Evolutionary conservation across 2,113 vertebrate genomes (phyloP).

Genomic region (Perca schrenkii): DNA sequence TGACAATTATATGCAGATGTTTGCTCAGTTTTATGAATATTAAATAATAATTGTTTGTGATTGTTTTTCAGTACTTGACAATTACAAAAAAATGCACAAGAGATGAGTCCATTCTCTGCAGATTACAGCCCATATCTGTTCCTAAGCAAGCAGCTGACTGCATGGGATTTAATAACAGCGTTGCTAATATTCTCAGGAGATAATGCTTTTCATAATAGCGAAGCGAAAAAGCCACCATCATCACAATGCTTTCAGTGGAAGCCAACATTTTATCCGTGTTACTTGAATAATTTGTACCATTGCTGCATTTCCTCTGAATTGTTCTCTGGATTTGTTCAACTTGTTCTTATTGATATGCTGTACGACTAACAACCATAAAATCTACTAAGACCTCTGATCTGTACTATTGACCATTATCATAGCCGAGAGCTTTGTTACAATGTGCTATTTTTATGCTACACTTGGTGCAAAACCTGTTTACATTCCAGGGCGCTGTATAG

Average conservation of each 20-base stretch:
- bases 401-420: slow-evolving; percentile 83
- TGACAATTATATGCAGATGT: slow-evolving; percentile 26
- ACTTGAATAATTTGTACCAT: slow-evolving; percentile 62
- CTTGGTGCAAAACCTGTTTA: slow-evolving; percentile 81
- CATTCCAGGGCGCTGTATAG: slow-evolving; percentile 81
- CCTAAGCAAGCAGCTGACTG: slow-evolving; percentile 56
- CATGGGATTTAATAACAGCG: slow-evolving; percentile 65
- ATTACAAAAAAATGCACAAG: slow-evolving; percentile 45
- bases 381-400: slow-evolving; percentile 81
- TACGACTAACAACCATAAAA: slow-evolving; percentile 78
- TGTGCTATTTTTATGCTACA: slow-evolving; percentile 79
- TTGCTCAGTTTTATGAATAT: slow-evolving; percentile 45
- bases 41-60: slow-evolving; percentile 46
- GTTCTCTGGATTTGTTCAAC: slow-evolving; percentile 74
- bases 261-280: slow-evolving; percentile 42
- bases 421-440: slow-evolving; percentile 77
- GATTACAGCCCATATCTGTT: slow-evolving; percentile 61
- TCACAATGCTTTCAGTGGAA: slow-evolving; percentile 37
- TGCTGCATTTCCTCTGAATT: slow-evolving; percentile 64
- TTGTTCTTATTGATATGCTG: slow-evolving; percentile 78
- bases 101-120: slow-evolving; percentile 49
- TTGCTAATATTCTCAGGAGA: slow-evolving; percentile 57
- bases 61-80: slow-evolving; percentile 27
- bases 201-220: slow-evolving; percentile 55
- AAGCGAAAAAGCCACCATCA: slow-evolving; percentile 39